phyloP scores from a whole-genome alignment of 2,888 invertebrate genomes.

The Agrilus cyanescens region DNA sequence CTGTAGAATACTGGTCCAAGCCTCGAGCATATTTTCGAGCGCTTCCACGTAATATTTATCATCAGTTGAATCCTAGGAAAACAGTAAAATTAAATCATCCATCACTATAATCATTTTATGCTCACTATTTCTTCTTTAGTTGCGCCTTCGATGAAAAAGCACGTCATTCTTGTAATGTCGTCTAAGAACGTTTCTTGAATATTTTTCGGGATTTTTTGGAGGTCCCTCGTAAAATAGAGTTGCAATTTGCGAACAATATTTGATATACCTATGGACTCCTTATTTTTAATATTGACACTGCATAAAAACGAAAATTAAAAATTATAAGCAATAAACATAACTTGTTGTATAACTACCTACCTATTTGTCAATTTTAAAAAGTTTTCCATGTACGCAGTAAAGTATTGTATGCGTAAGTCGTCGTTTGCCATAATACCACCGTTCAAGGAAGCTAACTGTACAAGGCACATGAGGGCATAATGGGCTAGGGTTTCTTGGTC shows the following conservation, averaged over 20 bases:
- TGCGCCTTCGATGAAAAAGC: slow-evolving; percentile 50
- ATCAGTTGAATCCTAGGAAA: slow-evolving; percentile 33
- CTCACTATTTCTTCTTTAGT: slow-evolving; percentile 54
- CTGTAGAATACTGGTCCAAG: slow-evolving; percentile 50
- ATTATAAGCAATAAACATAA: background rate
- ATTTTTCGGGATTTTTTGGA: slow-evolving; percentile 37
- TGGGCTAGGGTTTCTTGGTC: slow-evolving; percentile 61
- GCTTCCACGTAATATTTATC: slow-evolving; percentile 52
- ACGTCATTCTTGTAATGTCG: slow-evolving; percentile 50
- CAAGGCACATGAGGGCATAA: slow-evolving; percentile 69
- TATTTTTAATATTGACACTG: slow-evolving; percentile 47
- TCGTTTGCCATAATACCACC: slow-evolving; percentile 43
- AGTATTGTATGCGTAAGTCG: slow-evolving; percentile 42
- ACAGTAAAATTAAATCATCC: background rate
- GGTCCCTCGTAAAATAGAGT: slow-evolving; percentile 42
- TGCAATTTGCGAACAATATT: slow-evolving; percentile 52
- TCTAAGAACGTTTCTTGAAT: slow-evolving; percentile 45
- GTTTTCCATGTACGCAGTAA: slow-evolving; percentile 46
- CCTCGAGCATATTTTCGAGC: slow-evolving; percentile 54
- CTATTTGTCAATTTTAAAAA: slow-evolving; percentile 48
- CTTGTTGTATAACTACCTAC: slow-evolving; percentile 27
- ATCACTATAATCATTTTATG: slow-evolving; percentile 8
- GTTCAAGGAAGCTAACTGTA: slow-evolving; percentile 63
- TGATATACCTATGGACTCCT: slow-evolving; percentile 57
- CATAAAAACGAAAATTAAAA: slow-evolving; percentile 6